phyloP scores from a whole-genome alignment of 2,113 vertebrate genomes.

The Rhea pennata region DNA sequence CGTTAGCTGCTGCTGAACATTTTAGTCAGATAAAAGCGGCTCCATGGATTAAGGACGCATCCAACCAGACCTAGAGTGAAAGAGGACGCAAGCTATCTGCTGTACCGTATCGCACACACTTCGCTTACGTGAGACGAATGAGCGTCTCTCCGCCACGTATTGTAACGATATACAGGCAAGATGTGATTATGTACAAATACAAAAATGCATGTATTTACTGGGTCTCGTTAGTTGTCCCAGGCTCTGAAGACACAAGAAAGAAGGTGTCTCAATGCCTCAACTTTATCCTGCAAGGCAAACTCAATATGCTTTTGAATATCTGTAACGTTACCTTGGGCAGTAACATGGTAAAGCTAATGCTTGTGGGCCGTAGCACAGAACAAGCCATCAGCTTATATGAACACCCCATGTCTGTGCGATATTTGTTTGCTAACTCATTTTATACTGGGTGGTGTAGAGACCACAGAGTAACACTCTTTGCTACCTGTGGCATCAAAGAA shows the following conservation, averaged over 20 bases:
- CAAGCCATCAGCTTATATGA: neutral
- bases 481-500: neutral
- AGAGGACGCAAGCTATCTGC: accelerated
- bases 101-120: accelerated
- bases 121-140: accelerated
- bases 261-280: neutral
- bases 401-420: neutral
- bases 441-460: neutral
- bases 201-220: neutral
- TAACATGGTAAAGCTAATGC: neutral
- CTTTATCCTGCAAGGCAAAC: neutral
- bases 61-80: neutral
- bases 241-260: neutral
- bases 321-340: neutral
- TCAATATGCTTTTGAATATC: neutral
- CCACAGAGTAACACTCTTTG: neutral
- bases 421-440: neutral
- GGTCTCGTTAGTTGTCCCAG: neutral
- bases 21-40: neutral
- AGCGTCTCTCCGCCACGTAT: accelerated
- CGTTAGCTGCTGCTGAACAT: neutral
- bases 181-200: accelerated
- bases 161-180: accelerated
- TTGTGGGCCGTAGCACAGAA: neutral
- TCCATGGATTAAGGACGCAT: neutral